Evolutionary conservation across 2,113 vertebrate species (phyloP).

Genomic region (Mesembrinibis cayennensis): DNA sequence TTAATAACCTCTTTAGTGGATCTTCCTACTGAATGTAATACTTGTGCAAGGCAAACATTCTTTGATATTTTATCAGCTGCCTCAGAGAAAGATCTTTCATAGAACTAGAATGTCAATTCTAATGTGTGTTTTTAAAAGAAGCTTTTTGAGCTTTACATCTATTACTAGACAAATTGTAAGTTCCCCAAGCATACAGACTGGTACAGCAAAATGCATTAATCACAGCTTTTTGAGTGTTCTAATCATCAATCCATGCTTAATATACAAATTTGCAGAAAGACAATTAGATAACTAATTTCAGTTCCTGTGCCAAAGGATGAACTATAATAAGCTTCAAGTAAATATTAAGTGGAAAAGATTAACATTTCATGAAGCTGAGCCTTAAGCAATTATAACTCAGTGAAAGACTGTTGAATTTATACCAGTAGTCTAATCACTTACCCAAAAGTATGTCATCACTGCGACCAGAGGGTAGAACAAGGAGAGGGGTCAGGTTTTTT

Average conservation of each 20-base stretch:
- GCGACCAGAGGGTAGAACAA: neutral
- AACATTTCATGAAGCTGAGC: neutral
- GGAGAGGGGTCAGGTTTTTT: neutral
- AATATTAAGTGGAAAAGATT: conserved; percentile 19
- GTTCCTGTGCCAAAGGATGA: conserved; percentile 5
- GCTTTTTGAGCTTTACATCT: neutral
- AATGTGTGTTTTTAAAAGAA: neutral
- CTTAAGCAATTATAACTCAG: conserved; percentile 18
- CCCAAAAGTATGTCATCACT: neutral
- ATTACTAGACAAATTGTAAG: neutral
- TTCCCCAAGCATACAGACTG: neutral
- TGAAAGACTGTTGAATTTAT: neutral
- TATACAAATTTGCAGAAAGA: neutral
- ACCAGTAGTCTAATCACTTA: neutral
- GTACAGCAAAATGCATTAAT: neutral
- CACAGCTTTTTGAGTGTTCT: neutral
- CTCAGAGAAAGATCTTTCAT: neutral
- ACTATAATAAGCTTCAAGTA: conserved; percentile 1
- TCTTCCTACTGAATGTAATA: neutral
- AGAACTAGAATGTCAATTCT: neutral
- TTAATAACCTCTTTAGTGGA: neutral
- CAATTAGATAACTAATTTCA: conserved; percentile 25
- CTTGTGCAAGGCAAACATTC: neutral
- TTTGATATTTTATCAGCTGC: neutral
- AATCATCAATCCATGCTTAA: neutral